Base-by-base conservation (phyloP, 1,140 invertebrate species). In the Teleopsis dalmanni region DNA sequence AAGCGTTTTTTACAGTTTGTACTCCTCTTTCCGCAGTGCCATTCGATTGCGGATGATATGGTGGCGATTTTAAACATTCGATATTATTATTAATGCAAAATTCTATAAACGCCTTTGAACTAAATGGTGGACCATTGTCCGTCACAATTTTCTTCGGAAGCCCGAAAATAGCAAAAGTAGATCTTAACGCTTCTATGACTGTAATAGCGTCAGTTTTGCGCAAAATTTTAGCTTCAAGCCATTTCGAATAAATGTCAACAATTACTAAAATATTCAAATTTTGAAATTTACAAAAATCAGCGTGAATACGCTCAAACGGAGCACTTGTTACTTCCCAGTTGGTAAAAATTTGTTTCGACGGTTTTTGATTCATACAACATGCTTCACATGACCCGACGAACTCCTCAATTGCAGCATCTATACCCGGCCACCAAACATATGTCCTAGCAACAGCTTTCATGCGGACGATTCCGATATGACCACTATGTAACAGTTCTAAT, bases 61-160 rank as follows among this genome's bases (percentile, higher is more conserved):
- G 18, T 21, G 34, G 42, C 27, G 19, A 26, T 18, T 42, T 33
- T 14, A 43, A 26, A 42, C 13, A 29, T 23, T 34, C 26, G 36
- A 49, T 49, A n/a, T 22, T 14, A 18, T 34, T 42, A 10, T 21
- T 25, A 34, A 19, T 21, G 14, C 41, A 51, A 46, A 51, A 45
- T 11, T 38, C 11, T 40, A 33, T 27, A 51, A 38, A 51, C 25
- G 26, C 36, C 11, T 11, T 33, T 18, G 49, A 40, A 7, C 19
- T 22, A 47, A 51, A 51, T 19, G 49, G 49, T 2, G 49, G 34
- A 4, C 49, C 49, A 23, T 46, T 51, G 19, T 51, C 49, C 10
- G 23, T 25, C 19, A 40, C 42, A 19, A 51, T 38, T 23, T 23
- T 4, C 13, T 22, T 27, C 13, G 42, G 49, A 11, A 46, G 22